Percentiles rank a stretch among this genome's conserved stretches.
Conservation (phyloP, 2,888 invertebrate genomes). For the Lymantria monacha region DNA sequence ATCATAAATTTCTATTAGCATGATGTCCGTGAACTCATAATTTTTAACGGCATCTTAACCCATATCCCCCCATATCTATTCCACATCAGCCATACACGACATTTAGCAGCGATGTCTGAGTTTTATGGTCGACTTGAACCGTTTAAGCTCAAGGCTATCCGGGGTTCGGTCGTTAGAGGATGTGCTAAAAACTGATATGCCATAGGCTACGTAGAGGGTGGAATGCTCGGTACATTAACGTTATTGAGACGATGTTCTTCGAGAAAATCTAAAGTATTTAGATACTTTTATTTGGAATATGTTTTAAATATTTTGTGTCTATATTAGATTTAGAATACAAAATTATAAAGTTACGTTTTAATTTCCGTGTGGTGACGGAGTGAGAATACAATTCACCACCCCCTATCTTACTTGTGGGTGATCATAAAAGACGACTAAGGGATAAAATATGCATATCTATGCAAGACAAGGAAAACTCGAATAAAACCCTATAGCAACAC, state of each 20-base stretch:
- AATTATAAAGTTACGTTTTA: too few species aligned
- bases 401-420: too few species aligned
- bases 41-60: constrained; percentile 5
- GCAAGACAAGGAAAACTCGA: too few species aligned
- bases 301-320: not conserved
- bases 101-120: constrained; percentile 34
- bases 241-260: not conserved
- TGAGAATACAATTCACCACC: too few species aligned
- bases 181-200: constrained; percentile 48
- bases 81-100: constrained; percentile 22
- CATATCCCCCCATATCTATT: constrained; percentile 5
- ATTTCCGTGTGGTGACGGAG: too few species aligned
- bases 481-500: too few species aligned
- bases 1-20: too few species aligned
- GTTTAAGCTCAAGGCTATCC: constrained; percentile 51
- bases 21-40: not conserved
- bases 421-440: too few species aligned
- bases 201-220: constrained; percentile 22
- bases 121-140: constrained; percentile 46
- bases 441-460: too few species aligned
- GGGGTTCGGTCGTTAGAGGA: constrained; percentile 42
- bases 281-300: not conserved
- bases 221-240: not conserved
- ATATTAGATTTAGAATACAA: too few species aligned
- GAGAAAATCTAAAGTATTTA: not conserved